Base-by-base conservation (phyloP, 30 jellyfish, hydroid and myxozoan species). In the Aurelia sp. region DNA sequence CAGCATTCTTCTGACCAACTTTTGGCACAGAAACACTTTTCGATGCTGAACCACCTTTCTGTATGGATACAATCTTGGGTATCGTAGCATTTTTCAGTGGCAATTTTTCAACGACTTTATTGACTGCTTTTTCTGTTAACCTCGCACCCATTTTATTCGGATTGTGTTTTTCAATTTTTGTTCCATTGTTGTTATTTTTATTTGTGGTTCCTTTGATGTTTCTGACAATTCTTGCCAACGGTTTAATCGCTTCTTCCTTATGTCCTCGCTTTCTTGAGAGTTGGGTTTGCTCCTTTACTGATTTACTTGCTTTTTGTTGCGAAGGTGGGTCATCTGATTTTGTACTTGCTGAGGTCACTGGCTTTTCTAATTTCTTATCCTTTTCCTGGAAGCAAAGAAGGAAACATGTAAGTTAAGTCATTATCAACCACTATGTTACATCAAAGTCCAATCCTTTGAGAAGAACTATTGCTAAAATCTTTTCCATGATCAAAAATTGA, bases 151-250 rank as follows among this genome's bases (percentile, higher is more conserved):
- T 52, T 55, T 74, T 74, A 44, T 30, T 11, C 10, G 74, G 30
- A 10, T 13, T 19, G 48, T 52, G 55, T 11, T 52, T 52, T 22
- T 52, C 59, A 38, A 51, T 53, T 10, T 52, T 52, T 22, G 27
- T 10, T 13, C 60, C 73, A 48, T 52, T 74, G 3, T 31, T 53
- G 60, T 55, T 70, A 24, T 55, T 55, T 53, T 51, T 74, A 17
- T 30, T 11, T 8, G 72, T 52, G 18, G 11, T 30, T 59, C 69
- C 69, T 55, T 55, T 51, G 16, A 70, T 3, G 21, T 22, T 53
- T 57, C 59, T 74, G 3, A 74, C 55, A 74, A 74, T 35, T 21
- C n/a, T 74, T 18, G 59, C 38, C 47, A 74, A 44, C 3, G 86
- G 86, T 55, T 74, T 74, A 30, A 74, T 16, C n/a, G 30, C 21